These are phyloP conservation scores for Cryptocephalus moraei DNA, from an alignment of 2,888 invertebrate genomes.

Conservation along the genomic window DNA sequence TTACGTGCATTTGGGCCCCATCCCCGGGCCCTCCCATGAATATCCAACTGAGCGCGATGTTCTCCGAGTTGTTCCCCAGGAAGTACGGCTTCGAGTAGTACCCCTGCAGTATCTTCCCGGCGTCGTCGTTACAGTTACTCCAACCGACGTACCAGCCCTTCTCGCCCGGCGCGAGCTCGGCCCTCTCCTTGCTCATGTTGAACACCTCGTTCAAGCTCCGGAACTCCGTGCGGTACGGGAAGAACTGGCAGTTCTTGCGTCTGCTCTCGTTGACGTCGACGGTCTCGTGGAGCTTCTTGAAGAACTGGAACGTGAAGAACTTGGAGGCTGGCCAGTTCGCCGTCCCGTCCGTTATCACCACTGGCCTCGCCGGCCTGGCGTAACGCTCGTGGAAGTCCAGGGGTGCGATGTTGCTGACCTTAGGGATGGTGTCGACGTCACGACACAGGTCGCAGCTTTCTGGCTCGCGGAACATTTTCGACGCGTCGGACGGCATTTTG, in stretches of 20 bases:
- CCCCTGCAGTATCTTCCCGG: slow-evolving; percentile 63
- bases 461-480: slow-evolving; percentile 59
- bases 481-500: slow-evolving; percentile 28
- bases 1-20: slow-evolving; percentile 93
- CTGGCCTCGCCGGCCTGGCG: slow-evolving; percentile 69
- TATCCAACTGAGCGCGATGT: slow-evolving; percentile 88
- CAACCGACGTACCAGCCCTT: slow-evolving; percentile 60
- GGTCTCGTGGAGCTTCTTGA: slow-evolving; percentile 61
- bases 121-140: slow-evolving; percentile 88
- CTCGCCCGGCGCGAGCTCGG: slow-evolving; percentile 42
- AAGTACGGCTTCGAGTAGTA: slow-evolving; percentile 84
- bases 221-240: slow-evolving; percentile 87
- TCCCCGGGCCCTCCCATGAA: slow-evolving; percentile 94
- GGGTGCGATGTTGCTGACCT: slow-evolving; percentile 55
- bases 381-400: slow-evolving; percentile 61
- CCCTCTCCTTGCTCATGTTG: slow-evolving; percentile 62
- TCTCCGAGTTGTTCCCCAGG: slow-evolving; percentile 75
- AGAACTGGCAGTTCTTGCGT: slow-evolving; percentile 71
- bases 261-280: slow-evolving; percentile 24
- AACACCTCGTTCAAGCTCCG: slow-evolving; percentile 69
- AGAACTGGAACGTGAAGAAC: slow-evolving; percentile 60
- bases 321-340: slow-evolving; percentile 68
- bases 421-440: slow-evolving; percentile 51
- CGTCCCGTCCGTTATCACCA: slow-evolving; percentile 77
- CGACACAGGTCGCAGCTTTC: slow-evolving; percentile 72